These are phyloP conservation scores for Thunnus maccoyii DNA, from an alignment of 2,113 vertebrate genomes.

Conservation along the genomic window DNA sequence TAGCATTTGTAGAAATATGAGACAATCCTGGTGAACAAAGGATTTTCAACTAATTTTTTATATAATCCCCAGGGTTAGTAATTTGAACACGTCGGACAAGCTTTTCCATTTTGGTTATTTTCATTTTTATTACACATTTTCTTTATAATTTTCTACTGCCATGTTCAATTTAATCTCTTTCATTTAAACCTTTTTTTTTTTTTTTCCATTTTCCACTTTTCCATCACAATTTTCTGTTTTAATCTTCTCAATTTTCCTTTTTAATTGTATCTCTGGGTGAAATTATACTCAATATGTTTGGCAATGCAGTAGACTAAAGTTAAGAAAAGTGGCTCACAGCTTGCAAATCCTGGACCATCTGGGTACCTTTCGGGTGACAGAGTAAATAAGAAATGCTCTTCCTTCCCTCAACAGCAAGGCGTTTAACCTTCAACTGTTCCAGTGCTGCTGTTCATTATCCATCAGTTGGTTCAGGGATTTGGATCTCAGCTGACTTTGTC, in stretches of 20 bases:
- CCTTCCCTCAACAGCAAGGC: conserved; percentile 1
- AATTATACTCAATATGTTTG: conserved; percentile 1
- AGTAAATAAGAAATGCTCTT: not conserved
- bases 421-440: conserved; percentile 8
- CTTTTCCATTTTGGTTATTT: too few species aligned
- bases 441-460: not conserved
- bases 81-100: too few species aligned
- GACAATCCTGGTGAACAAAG: too few species aligned
- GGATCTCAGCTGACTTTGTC: conserved; percentile 10
- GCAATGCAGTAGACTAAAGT: not conserved
- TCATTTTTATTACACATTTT: too few species aligned
- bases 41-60: not conserved
- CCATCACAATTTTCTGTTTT: too few species aligned
- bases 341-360: not conserved
- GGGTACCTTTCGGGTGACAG: not conserved
- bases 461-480: not conserved
- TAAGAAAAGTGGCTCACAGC: not conserved
- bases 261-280: too few species aligned
- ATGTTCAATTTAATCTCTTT: too few species aligned
- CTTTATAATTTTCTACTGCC: too few species aligned
- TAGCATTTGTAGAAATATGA: conserved; percentile 2
- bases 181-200: too few species aligned
- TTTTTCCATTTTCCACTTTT: too few species aligned
- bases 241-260: too few species aligned
- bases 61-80: not conserved